Evolutionary conservation across 2,797 vertebrate species (phyloP).

Genomic region (Anguilla marmorata): DNA sequence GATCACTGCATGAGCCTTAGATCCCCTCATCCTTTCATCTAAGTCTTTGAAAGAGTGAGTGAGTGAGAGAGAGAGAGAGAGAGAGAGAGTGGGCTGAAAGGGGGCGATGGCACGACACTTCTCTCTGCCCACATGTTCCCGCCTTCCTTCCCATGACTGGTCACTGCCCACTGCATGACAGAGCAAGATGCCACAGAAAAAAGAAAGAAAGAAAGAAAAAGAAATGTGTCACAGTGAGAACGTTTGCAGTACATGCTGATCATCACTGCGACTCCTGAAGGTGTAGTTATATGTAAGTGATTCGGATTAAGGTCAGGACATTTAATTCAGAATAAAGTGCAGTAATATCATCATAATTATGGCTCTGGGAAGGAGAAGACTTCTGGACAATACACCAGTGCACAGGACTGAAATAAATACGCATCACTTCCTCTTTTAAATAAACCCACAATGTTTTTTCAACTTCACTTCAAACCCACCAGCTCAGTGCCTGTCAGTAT

Average conservation of each 20-base stretch:
- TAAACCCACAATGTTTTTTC: not conserved
- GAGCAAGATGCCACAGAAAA: too few species aligned
- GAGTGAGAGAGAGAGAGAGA: not conserved
- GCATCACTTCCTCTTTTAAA: not conserved
- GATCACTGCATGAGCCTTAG: not conserved
- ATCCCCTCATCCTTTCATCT: not conserved
- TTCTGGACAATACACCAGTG: not conserved
- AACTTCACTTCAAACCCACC: not conserved
- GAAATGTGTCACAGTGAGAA: not conserved
- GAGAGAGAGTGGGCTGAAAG: not conserved
- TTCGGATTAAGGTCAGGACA: not conserved
- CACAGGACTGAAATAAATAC: not conserved
- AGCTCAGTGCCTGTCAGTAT: not conserved
- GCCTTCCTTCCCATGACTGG: too few species aligned
- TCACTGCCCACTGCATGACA: not conserved
- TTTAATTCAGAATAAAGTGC: conserved; percentile 13
- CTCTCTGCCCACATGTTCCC: not conserved
- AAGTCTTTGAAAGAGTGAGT: not conserved
- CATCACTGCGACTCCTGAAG: not conserved
- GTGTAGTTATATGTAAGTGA: conserved; percentile 1
- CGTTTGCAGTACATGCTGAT: not conserved
- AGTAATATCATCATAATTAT: not conserved
- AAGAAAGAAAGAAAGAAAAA: not conserved
- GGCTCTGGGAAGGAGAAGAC: not conserved
- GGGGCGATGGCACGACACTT: not conserved